phyloP scores from a whole-genome alignment of 2,113 vertebrate genomes.

The Pteropus alecto region DNA sequence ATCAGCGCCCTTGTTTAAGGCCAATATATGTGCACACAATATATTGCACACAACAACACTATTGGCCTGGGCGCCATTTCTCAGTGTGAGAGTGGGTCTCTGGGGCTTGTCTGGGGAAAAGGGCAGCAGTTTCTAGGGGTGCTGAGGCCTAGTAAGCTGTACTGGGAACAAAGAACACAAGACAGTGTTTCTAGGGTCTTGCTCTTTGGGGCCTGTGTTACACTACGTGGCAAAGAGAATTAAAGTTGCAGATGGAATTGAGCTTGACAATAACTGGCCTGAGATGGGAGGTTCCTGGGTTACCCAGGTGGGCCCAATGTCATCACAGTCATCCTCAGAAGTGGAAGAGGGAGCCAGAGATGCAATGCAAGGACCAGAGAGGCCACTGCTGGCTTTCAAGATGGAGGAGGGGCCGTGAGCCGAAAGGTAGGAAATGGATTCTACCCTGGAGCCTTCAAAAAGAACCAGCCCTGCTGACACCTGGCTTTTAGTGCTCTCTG shows the following conservation, averaged over 20 bases:
- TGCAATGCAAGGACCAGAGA: accelerated
- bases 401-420: neutral
- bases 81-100: neutral
- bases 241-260: neutral
- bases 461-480: neutral
- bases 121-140: neutral
- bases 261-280: neutral
- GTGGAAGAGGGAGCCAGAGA: neutral
- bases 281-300: neutral
- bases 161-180: neutral
- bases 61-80: neutral
- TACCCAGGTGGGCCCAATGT: neutral
- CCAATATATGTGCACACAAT: neutral
- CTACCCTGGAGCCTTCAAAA: neutral
- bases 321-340: neutral
- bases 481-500: accelerated
- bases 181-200: too few relatives aligned
- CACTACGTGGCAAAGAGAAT: neutral
- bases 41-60: neutral
- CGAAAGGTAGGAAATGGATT: neutral
- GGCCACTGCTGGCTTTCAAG: neutral
- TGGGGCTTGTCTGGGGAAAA: neutral
- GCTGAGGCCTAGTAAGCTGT: neutral
- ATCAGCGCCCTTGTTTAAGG: neutral
- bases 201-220: accelerated